Percentiles rank a stretch among this genome's conserved stretches.
These are phyloP conservation scores for Ceratina calcarata DNA, from an alignment of 1,140 invertebrate species.

Conservation along the genomic window DNA sequence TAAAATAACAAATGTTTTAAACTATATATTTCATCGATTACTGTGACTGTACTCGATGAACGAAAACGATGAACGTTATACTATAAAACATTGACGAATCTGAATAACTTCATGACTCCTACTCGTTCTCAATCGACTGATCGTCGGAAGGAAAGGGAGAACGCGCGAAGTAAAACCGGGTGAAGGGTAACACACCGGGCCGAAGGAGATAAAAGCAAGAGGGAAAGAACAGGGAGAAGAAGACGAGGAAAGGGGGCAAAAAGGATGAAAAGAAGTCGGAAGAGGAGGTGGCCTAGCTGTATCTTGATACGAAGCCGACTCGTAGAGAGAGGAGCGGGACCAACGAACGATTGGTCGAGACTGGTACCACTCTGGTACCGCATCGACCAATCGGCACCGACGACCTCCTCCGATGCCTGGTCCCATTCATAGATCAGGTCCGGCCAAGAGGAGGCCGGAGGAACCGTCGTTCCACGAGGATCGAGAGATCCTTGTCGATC, in stretches of 20 bases:
- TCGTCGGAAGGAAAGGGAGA: conserved; percentile 12
- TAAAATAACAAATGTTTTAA: too few relatives aligned
- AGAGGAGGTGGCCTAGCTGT: conserved; percentile 48
- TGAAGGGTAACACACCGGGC: conserved; percentile 10
- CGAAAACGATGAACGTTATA: too few relatives aligned
- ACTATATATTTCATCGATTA: too few relatives aligned
- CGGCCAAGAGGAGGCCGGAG: conserved; percentile 58
- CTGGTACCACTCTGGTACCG: conserved; percentile 60
- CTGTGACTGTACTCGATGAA: too few relatives aligned
- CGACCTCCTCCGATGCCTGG: conserved; percentile 68
- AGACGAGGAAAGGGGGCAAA: conserved; percentile 34
- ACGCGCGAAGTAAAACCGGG: conserved; percentile 13
- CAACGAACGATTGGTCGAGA: conserved; percentile 67
- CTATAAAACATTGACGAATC: too few relatives aligned
- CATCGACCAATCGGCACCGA: conserved; percentile 68
- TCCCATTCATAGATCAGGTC: conserved; percentile 72
- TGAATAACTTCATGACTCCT: not conserved
- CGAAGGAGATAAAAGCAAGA: conserved; percentile 24
- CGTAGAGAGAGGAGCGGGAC: conserved; percentile 60
- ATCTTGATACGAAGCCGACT: conserved; percentile 41
- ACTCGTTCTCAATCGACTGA: conserved; percentile 16
- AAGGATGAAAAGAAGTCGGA: conserved; percentile 46
- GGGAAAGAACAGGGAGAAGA: conserved; percentile 36
- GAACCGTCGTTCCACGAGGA: conserved; percentile 57
- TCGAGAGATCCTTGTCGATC: conserved; percentile 70